phyloP scores from a whole-genome alignment of 2,113 vertebrate genomes.

The Notiomystis cincta region DNA sequence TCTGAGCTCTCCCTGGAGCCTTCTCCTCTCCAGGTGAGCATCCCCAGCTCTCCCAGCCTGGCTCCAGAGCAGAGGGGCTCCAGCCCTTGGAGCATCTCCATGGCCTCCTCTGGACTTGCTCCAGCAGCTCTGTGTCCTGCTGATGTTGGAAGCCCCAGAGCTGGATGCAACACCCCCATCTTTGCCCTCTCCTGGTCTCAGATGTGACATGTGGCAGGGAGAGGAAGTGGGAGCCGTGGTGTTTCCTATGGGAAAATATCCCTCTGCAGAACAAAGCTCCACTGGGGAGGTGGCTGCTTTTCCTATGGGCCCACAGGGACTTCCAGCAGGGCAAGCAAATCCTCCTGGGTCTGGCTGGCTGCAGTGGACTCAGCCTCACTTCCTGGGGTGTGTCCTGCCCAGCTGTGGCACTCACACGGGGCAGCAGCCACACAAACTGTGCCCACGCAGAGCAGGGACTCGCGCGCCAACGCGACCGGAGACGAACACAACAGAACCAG shows the following conservation, averaged over 20 bases:
- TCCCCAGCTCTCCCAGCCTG: neutral
- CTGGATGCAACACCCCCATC: neutral
- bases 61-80: neutral
- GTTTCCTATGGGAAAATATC: slow-evolving; percentile 2
- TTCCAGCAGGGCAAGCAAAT: neutral
- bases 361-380: neutral
- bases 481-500: fast-evolving
- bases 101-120: neutral
- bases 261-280: neutral
- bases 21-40: neutral
- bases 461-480: fast-evolving
- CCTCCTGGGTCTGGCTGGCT: neutral
- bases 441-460: neutral
- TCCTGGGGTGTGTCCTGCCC: neutral
- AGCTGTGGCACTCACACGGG: neutral
- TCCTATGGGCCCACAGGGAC: neutral
- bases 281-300: neutral
- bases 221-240: neutral
- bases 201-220: fast-evolving
- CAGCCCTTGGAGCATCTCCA: neutral
- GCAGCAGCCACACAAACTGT: neutral
- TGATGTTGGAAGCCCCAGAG: neutral
- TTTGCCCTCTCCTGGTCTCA: neutral
- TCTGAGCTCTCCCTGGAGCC: neutral
- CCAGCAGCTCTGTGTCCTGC: neutral